Base-by-base conservation (phyloP, 2,888 invertebrate species). In the Xestia sexstrigata region DNA sequence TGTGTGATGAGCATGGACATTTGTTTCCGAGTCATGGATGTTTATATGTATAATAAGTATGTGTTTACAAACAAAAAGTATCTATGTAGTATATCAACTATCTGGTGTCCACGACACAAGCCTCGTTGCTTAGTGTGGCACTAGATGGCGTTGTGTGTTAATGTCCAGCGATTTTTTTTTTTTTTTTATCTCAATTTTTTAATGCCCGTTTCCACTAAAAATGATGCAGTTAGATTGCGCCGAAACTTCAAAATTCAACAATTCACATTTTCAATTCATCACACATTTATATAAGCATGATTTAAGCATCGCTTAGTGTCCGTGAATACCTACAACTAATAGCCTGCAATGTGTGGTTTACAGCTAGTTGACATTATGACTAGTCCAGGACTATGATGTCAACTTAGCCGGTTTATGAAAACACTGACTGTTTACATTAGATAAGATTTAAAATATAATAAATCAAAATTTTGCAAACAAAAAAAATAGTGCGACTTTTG, bases 401-500 rank as follows among this genome's bases (percentile, higher is more conserved):
- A 65, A 55, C 35, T 39, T 5, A 45, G 26, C 45, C 66, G 17
- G 17, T 60, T 60, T n/a, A n/a, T 23, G n/a, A 52, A 55, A 79
- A 52, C 0, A 30, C 9, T 73, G 2, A 20, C 49, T 76, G 47
- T 67, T 78, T 39, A 42, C 17, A 15, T 49, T 23, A 30, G 15
- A 63, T 63, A 78, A 45, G 35, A 70, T 81, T 73, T 73, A 58
- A 58, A 69, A 65, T 9, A 49, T 39, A 52, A 49, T 81, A 60
- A 70, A 80, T 76, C 58, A 76, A 45, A 76, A 23, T 20, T 0
- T 13, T 2, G 15, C 23, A 13, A 79, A 75, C 11, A 49, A 47
- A 58, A 52, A 80, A 65, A 42, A 58, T 3, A 0, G 13, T 81
- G 8, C 2, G 13, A 23, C 23, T 47, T 72, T 62, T 63, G 26